A percentile compares a stretch with the other conserved stretches of the same genome.
phyloP scores from a whole-genome alignment of 2,113 vertebrate genomes.

The Heliornis fulica region DNA sequence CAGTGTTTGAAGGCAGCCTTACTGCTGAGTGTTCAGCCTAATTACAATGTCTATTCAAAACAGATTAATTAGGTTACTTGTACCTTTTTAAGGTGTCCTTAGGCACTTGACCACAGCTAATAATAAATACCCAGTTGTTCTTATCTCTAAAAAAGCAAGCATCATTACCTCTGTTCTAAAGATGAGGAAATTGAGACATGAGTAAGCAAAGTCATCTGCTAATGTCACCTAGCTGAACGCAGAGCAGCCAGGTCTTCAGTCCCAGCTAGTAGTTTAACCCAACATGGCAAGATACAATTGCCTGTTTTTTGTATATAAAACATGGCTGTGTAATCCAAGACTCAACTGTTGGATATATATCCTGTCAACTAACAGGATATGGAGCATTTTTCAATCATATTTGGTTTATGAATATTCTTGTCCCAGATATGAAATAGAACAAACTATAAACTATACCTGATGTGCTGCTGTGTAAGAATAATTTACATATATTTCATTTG shows the following conservation, averaged over 20 bases:
- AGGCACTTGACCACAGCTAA: slow-evolving; percentile 50
- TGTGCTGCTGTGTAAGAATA: not conserved
- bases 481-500: not conserved
- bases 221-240: slow-evolving; percentile 7
- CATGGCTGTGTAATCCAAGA: not conserved
- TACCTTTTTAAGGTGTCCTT: slow-evolving; percentile 46
- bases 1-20: not conserved
- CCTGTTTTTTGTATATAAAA: not conserved
- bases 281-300: not conserved
- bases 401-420: not conserved
- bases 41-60: slow-evolving; percentile 46
- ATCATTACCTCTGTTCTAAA: not conserved
- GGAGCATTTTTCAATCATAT: not conserved
- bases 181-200: not conserved
- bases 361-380: not conserved
- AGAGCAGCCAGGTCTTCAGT: not conserved
- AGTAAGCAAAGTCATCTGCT: slow-evolving; percentile 24
- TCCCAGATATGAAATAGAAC: not conserved
- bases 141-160: not conserved
- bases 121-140: slow-evolving; percentile 44
- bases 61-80: slow-evolving; percentile 61
- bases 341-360: not conserved
- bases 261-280: not conserved
- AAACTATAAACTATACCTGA: not conserved
- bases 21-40: slow-evolving; percentile 28